Conservation (phyloP, 2,113 vertebrate species). For the Myanophis thanlyinensis region DNA sequence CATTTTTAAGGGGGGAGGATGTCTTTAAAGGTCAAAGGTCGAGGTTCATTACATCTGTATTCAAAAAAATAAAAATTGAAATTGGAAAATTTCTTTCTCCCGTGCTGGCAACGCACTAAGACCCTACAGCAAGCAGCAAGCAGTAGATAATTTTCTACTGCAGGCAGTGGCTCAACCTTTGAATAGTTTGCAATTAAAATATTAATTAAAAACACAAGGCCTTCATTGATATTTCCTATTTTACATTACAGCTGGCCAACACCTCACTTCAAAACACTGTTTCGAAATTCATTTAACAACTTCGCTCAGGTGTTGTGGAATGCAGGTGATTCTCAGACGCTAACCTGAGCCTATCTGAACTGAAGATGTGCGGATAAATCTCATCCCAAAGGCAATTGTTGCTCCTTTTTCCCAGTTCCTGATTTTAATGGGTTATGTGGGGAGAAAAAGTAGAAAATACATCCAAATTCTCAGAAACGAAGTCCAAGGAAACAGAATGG, state of each 20-base stretch:
- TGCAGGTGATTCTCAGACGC: neutral
- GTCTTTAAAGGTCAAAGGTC: constrained; percentile 9
- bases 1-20: neutral
- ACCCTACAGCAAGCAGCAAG: constrained; percentile 48
- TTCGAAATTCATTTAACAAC: neutral
- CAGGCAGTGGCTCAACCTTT: constrained; percentile 67
- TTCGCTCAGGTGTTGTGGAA: neutral
- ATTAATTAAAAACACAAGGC: constrained; percentile 61
- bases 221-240: constrained; percentile 65
- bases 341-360: neutral
- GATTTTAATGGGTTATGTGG: neutral
- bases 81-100: constrained; percentile 60
- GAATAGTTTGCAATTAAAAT: constrained; percentile 66
- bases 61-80: constrained; percentile 18
- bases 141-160: constrained; percentile 60
- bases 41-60: constrained; percentile 9
- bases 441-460: neutral
- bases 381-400: neutral
- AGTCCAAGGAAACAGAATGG: neutral
- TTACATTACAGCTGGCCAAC: constrained; percentile 60
- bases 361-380: neutral
- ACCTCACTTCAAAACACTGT: neutral
- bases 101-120: constrained; percentile 43
- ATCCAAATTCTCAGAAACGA: neutral
- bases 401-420: neutral